Base-by-base conservation (phyloP, 1,140 invertebrate species). In the Orchestia grillus region DNA sequence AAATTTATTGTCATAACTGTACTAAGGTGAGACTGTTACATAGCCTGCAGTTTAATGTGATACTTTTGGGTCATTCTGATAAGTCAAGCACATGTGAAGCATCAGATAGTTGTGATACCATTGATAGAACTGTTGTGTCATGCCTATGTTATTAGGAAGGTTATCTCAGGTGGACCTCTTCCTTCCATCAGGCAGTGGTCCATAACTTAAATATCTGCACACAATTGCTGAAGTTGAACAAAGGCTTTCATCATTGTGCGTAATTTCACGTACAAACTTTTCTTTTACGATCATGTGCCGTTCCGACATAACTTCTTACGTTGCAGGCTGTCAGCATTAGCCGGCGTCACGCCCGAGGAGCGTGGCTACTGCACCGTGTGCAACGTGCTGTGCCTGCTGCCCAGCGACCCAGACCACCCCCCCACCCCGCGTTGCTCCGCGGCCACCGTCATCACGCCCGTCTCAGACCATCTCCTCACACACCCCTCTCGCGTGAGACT, bases 321-420 rank as follows among this genome's bases (percentile, higher is more conserved):
- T 91, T 91, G 88, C 44, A 94, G 92, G 44, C 40, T 94, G 44
- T 47, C 92, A 47, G 44, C 41, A 11, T 40, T 94, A 45, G 36
- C 36, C 3, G 40, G 44, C 11, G 92, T 94, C 41, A 47, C 41
- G 8, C 43, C 92, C 1, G 92, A 94, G 3, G 92, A 94, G 44
- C 92, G 92, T 11, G 92, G 92, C 92, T 94, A 94, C 92, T 94
- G 92, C 92, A 94, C 92, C 0, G 44, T 94, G 44, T 94, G 92
- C 92, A 94, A 94, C 44, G 44, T 94, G 43, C 44, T 94, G 23
- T 94, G 92, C 44, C 92, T 16, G 92, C 44, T 94, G 44, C 92
- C 92, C 92, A 45, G 44, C 23, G 92, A 94, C 44, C 40, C 43
- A 44, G 92, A 94, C 44, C 92, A 94, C 44, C 41, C 44, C 44